Evolutionary conservation across 2,113 vertebrate genomes (phyloP).

Genomic region (Cariama cristata): DNA sequence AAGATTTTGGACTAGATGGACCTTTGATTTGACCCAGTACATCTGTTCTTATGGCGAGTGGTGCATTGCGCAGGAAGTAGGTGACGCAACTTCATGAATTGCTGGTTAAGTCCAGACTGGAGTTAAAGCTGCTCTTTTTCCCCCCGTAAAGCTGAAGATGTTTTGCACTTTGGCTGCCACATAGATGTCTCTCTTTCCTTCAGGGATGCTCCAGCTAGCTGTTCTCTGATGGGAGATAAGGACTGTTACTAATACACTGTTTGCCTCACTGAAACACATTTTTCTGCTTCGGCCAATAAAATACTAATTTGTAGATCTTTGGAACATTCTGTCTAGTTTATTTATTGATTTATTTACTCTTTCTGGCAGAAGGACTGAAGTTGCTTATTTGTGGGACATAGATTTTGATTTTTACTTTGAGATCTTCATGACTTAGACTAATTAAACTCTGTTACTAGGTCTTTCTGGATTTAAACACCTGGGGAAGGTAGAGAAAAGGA

Average conservation of each 20-base stretch:
- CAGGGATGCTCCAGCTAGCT: background rate
- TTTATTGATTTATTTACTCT: conserved; percentile 10
- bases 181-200: background rate
- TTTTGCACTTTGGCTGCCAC: background rate
- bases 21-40: conserved; percentile 4
- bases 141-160: background rate
- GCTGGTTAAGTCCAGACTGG: background rate
- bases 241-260: background rate
- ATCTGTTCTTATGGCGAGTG: conserved; percentile 9
- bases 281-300: conserved; percentile 18
- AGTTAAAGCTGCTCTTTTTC: background rate
- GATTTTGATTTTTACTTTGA: background rate
- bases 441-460: background rate
- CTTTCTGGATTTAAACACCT: conserved; percentile 7
- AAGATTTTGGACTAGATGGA: background rate
- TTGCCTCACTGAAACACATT: conserved; percentile 9
- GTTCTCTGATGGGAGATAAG: conserved; percentile 60
- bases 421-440: background rate
- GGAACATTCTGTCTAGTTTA: conserved; percentile 23
- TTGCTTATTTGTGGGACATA: background rate
- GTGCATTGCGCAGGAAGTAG: background rate
- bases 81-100: conserved; percentile 8
- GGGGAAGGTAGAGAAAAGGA: background rate
- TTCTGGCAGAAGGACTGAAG: background rate
- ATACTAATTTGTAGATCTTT: conserved; percentile 20